These are phyloP conservation scores for Arctopsyche grandis DNA, from an alignment of 1,140 invertebrate species.

Conservation along the genomic window DNA sequence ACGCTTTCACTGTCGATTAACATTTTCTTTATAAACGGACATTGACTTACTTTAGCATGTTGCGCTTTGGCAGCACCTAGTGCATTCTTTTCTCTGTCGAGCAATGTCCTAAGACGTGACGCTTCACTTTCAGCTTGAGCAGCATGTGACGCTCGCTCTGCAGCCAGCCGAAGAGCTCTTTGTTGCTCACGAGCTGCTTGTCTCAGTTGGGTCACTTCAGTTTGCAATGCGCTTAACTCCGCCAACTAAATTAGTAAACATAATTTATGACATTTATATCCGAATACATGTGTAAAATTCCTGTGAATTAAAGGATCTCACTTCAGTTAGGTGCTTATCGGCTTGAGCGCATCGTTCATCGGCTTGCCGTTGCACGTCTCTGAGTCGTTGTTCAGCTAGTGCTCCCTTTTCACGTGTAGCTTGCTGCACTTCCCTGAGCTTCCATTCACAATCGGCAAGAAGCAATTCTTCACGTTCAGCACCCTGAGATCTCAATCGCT, in stretches of 20 bases:
- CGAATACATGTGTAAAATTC: too few species aligned
- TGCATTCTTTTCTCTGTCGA: constrained; percentile 47
- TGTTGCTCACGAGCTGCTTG: constrained; percentile 34
- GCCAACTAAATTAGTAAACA: constrained; percentile 8
- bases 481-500: constrained; percentile 61
- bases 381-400: constrained; percentile 41
- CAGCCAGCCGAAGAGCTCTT: constrained; percentile 28
- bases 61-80: constrained; percentile 29
- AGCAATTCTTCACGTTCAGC: constrained; percentile 64
- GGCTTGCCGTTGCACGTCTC: constrained; percentile 39
- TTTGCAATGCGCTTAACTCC: constrained; percentile 11
- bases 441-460: constrained; percentile 66
- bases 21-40: neutral
- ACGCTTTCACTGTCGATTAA: neutral
- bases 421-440: constrained; percentile 64
- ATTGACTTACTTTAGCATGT: constrained; percentile 40
- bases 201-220: constrained; percentile 24
- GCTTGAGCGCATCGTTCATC: constrained; percentile 45
- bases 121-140: constrained; percentile 46
- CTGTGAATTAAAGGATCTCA: neutral
- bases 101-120: constrained; percentile 39
- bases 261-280: neutral
- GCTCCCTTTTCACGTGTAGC: constrained; percentile 57
- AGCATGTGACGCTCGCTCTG: constrained; percentile 38
- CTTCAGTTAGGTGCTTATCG: constrained; percentile 44